Evolutionary conservation across 2,797 vertebrate species (phyloP).

Genomic region (Danionella dracula): DNA sequence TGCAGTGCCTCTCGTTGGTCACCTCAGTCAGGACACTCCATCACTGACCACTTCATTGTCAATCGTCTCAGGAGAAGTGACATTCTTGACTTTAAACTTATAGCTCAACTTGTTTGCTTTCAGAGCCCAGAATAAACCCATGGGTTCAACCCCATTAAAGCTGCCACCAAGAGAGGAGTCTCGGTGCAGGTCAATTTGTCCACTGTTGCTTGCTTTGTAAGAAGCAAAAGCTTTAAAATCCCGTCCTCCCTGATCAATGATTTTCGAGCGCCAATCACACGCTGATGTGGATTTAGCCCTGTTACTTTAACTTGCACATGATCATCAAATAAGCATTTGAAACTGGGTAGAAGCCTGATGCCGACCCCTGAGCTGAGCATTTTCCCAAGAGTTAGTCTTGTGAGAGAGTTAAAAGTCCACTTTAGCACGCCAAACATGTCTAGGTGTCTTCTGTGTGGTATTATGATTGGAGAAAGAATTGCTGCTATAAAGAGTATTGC

Average conservation of each 20-base stretch:
- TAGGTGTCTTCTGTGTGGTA: too few relatives aligned
- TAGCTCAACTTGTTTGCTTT: slow-evolving; percentile 55
- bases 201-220: slow-evolving; percentile 55
- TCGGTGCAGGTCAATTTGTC: slow-evolving; percentile 65
- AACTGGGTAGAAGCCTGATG: slow-evolving; percentile 59
- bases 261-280: slow-evolving; percentile 52
- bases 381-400: neutral
- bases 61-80: slow-evolving; percentile 53
- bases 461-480: too few relatives aligned
- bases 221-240: slow-evolving; percentile 58
- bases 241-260: slow-evolving; percentile 59
- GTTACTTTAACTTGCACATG: slow-evolving; percentile 63
- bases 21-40: slow-evolving; percentile 40
- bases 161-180: slow-evolving; percentile 71
- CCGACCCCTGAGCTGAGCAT: slow-evolving; percentile 25
- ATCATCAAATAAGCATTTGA: slow-evolving; percentile 66
- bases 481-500: too few relatives aligned
- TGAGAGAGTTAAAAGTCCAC: rapidly evolving
- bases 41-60: slow-evolving; percentile 41
- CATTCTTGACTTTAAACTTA: slow-evolving; percentile 57
- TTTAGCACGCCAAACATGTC: slow-evolving; percentile 15
- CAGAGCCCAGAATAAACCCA: slow-evolving; percentile 82
- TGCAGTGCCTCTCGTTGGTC: slow-evolving; percentile 55
- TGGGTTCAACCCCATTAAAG: slow-evolving; percentile 76
- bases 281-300: slow-evolving; percentile 66